Conservation (phyloP, 1,140 invertebrate species). For the Sitobion miscanthi region DNA sequence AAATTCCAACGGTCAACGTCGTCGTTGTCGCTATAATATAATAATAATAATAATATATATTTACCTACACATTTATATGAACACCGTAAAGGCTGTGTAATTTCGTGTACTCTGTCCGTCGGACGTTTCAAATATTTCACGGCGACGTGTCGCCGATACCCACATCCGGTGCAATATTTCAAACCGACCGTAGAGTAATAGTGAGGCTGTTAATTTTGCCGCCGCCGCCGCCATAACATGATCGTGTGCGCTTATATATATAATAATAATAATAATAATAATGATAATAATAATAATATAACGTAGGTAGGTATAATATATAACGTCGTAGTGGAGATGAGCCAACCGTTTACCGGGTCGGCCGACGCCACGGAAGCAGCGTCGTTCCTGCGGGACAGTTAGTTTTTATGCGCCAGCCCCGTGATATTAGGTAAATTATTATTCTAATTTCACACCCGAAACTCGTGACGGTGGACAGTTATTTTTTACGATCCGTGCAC, state of each 20-base stretch:
- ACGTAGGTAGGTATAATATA: neutral
- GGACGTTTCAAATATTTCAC: slow-evolving; percentile 26
- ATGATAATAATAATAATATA: slow-evolving; percentile 28
- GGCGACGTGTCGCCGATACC: neutral
- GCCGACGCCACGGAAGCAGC: neutral
- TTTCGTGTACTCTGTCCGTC: neutral
- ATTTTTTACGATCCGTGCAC: slow-evolving; percentile 21
- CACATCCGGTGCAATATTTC: neutral
- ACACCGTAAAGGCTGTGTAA: neutral
- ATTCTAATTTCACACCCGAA: slow-evolving; percentile 35
- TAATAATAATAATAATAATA: neutral
- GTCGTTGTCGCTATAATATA: too few species aligned
- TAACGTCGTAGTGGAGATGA: neutral
- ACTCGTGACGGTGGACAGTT: slow-evolving; percentile 1
- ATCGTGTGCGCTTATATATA: neutral
- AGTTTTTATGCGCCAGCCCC: slow-evolving; percentile 14
- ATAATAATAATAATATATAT: neutral
- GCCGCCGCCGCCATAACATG: too few species aligned
- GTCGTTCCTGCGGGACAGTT: slow-evolving; percentile 18
- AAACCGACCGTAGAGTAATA: neutral
- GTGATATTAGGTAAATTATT: slow-evolving; percentile 42
- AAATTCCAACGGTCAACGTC: neutral
- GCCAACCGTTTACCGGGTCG: slow-evolving; percentile 26
- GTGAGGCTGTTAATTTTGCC: neutral
- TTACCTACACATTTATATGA: neutral